These are phyloP conservation scores for Hypsopygia costalis DNA, from an alignment of 2,888 invertebrate genomes.

Conservation along the genomic window DNA sequence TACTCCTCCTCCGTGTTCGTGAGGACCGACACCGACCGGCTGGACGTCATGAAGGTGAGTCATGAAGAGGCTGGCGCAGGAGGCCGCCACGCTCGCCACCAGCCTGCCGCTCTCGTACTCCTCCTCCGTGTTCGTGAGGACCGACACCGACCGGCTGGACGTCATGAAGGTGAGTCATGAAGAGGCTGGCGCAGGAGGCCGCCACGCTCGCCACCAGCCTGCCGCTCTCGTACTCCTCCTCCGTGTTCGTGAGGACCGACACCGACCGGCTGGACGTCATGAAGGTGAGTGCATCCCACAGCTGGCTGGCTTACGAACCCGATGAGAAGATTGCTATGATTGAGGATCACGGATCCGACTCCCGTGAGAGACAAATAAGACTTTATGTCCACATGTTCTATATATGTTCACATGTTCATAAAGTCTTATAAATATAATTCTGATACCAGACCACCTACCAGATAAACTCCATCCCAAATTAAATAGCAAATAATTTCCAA, in stretches of 20 bases:
- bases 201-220: slow-evolving; percentile 95
- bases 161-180: slow-evolving; percentile 96
- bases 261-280: slow-evolving; percentile 96
- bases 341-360: no score
- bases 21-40: slow-evolving; percentile 94
- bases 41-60: slow-evolving; percentile 95
- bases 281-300: no score
- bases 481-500: no score
- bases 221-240: slow-evolving; percentile 95
- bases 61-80: slow-evolving; percentile 95
- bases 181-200: slow-evolving; percentile 96
- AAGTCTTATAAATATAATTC: no score
- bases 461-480: no score
- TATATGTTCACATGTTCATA: no score
- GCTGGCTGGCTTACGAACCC: no score
- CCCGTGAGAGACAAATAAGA: no score
- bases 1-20: slow-evolving; percentile 97
- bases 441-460: no score
- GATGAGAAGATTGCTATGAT: no score
- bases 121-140: slow-evolving; percentile 96
- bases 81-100: slow-evolving; percentile 95
- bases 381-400: no score
- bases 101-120: slow-evolving; percentile 95
- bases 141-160: slow-evolving; percentile 95
- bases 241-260: slow-evolving; percentile 97